Evolutionary conservation across 2,888 invertebrate species (phyloP).

Genomic region (Drosophila koepferae): DNA sequence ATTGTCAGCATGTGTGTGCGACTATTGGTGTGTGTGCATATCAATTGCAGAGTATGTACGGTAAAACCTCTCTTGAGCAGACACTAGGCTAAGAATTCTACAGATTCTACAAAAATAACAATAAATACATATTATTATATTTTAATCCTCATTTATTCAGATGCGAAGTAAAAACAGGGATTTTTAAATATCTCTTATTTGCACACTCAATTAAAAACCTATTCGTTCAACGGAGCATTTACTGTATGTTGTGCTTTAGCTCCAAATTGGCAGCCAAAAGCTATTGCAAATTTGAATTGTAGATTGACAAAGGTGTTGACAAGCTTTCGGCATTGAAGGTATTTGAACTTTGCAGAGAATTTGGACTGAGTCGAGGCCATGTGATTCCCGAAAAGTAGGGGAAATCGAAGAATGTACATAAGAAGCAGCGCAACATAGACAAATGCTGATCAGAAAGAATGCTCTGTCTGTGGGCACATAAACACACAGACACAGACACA

Average conservation of each 20-base stretch:
- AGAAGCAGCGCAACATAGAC: constrained; percentile 35
- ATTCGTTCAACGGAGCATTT: not conserved
- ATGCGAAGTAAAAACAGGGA: not conserved
- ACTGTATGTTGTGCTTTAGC: constrained; percentile 13
- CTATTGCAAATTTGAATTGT: constrained; percentile 48
- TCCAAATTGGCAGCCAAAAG: constrained; percentile 23
- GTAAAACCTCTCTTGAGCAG: not conserved
- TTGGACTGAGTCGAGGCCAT: constrained; percentile 28
- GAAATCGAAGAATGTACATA: constrained; percentile 50
- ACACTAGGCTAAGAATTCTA: not conserved
- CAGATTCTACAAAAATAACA: no score
- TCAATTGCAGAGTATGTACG: not conserved
- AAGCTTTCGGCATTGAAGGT: constrained; percentile 42
- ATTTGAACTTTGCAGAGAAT: constrained; percentile 56
- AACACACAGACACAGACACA: constrained; percentile 1
- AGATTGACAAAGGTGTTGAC: constrained; percentile 61
- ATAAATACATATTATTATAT: not conserved
- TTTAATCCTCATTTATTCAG: not conserved
- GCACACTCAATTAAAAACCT: no score
- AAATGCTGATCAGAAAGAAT: constrained; percentile 70
- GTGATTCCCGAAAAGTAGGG: constrained; percentile 50
- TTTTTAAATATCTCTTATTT: not conserved
- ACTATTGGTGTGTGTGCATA: not conserved
- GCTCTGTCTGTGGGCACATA: constrained; percentile 18
- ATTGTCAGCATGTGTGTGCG: constrained; percentile 2